Evolutionary conservation across 2,113 vertebrate genomes (phyloP).

Genomic region (Ciconia stormi): DNA sequence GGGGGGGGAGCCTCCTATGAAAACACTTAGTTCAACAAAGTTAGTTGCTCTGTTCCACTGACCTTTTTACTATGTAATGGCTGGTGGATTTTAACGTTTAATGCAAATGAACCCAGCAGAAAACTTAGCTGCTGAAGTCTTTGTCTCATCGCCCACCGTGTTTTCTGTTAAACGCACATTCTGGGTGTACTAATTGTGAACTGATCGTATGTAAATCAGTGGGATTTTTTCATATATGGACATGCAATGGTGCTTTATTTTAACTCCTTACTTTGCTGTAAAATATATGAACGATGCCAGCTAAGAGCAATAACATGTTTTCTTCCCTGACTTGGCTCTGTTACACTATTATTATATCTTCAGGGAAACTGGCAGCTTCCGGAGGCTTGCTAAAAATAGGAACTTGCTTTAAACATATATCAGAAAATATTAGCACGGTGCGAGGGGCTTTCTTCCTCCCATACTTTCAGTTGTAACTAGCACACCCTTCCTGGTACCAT

Average conservation of each 20-base stretch:
- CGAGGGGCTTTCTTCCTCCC: not conserved
- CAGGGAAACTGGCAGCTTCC: not conserved
- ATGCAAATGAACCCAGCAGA: not conserved
- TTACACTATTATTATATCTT: not conserved
- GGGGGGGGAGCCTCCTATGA: not conserved
- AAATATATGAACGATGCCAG: not conserved
- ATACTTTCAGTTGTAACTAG: not conserved
- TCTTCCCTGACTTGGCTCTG: not conserved
- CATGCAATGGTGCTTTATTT: not conserved
- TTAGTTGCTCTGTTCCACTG: not conserved
- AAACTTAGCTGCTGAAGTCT: not conserved
- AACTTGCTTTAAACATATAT: not conserved
- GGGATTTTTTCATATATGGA: not conserved
- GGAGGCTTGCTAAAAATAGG: not conserved
- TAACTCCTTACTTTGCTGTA: not conserved
- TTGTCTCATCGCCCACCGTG: rapidly evolving
- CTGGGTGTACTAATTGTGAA: not conserved
- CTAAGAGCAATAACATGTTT: not conserved
- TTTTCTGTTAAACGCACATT: not conserved
- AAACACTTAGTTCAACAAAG: not conserved
- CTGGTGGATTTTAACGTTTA: not conserved
- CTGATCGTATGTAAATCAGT: not conserved
- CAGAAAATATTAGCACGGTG: not conserved
- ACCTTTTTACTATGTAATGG: not conserved
- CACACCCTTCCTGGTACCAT: not conserved